These are phyloP conservation scores for Sicus ferrugineus DNA, from an alignment of 2,888 invertebrate genomes.

Conservation along the genomic window DNA sequence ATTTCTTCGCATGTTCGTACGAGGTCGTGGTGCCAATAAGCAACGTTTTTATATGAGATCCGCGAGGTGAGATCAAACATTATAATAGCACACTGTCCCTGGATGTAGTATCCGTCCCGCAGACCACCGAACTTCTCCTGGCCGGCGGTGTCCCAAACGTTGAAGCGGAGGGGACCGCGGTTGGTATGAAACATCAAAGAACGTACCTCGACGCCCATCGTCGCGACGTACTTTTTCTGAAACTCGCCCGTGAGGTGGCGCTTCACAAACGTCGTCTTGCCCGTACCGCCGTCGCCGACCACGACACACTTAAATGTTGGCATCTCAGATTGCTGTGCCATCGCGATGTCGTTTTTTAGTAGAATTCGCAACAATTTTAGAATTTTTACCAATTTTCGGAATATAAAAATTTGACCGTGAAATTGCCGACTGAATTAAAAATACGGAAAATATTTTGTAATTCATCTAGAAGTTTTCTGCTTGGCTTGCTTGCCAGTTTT, in stretches of 20 bases:
- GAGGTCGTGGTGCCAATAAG: conserved; percentile 99
- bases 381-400: too few species aligned
- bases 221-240: conserved; percentile 99
- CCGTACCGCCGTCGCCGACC: conserved; percentile 99
- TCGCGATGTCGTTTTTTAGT: too few species aligned
- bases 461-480: too few species aligned
- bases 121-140: conserved; percentile 99
- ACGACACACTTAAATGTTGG: conserved; percentile 97
- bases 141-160: conserved; percentile 99
- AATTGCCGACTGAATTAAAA: too few species aligned
- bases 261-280: conserved; percentile 99
- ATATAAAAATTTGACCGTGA: too few species aligned
- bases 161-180: conserved; percentile 95
- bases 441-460: too few species aligned
- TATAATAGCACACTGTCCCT: conserved; percentile 96
- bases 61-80: conserved; percentile 99
- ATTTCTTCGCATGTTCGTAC: conserved; percentile 99
- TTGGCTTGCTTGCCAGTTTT: too few species aligned
- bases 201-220: conserved; percentile 98
- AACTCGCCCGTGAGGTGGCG: conserved; percentile 99
- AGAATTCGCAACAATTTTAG: too few species aligned
- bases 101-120: conserved; percentile 90
- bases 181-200: conserved; percentile 98
- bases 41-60: conserved; percentile 99
- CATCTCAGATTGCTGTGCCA: conserved; percentile 83